Evolutionary conservation across 2,888 invertebrate species (phyloP), one percentile per base, ranked within the genome.

Genomic region (Lithophane socia): DNA sequence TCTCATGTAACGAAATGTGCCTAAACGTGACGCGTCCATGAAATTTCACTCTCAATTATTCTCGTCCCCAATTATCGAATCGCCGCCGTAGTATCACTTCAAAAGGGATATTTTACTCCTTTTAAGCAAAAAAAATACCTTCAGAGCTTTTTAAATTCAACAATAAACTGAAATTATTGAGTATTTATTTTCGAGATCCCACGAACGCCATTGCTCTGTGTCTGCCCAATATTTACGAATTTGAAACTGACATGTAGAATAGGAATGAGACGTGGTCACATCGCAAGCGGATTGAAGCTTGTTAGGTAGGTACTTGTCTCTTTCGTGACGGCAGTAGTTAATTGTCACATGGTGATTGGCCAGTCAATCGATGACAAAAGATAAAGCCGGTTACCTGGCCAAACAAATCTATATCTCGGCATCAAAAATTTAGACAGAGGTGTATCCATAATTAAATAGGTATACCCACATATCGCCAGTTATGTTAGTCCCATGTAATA

Each of bases 211-310:
- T 71, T 66, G 66, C 69, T 61, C 67, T 64, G 16, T 61, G 64
- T 67, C 60, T 29, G 61, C 24, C 18, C 63, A 69, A 79, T 79
- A 72, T 75, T 73, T 73, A 79, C 49, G 49, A 70, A 75, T 79
- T 67, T 70, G 24, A 67, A 71, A 80, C 42, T 29, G 66, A 61
- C 67, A 73, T 58, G n/a, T 47, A 42, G 12, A 73, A 75, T 76
- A 42, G 37, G 16, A 73, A 47, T 68, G 29, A 49, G 64, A 21
- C 10, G 9, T 2, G 63, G 80, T 73, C n/a, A 47, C 18, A 71
- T 24, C 0, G 52, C 18, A 24, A 73, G 75, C 75, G 58, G 47
- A 37, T 69, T 58, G 18, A n/a, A 47, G 13, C 42, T 21, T 52
- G 13, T 3, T 8, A 29, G 18, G 18, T 29, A n/a, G 42, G 16